Percentiles rank a stretch among this genome's conserved stretches.
Evolutionary conservation across 2,888 invertebrate species (phyloP).

Genomic region (Dolichomitus sp.): DNA sequence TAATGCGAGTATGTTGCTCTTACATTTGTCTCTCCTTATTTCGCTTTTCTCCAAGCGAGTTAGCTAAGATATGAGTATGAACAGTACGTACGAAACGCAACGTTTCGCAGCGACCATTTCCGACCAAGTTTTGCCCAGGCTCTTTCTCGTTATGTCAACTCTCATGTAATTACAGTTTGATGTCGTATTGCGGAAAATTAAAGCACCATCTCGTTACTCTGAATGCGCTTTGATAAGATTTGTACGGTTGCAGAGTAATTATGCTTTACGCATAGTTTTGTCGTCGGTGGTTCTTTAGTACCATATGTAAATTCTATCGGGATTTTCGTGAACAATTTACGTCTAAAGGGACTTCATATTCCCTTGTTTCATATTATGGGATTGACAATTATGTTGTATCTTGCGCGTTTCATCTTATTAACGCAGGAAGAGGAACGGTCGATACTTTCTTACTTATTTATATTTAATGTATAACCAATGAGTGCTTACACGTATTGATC

Average conservation of each 20-base stretch:
- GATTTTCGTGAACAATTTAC: not conserved
- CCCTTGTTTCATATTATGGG: not conserved
- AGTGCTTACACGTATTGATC: constrained; percentile 76
- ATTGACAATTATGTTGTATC: not conserved
- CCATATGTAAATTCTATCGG: constrained; percentile 9
- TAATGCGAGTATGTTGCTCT: constrained; percentile 11
- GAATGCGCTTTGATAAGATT: constrained; percentile 19
- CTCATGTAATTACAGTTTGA: constrained; percentile 13
- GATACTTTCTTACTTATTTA: constrained; percentile 67
- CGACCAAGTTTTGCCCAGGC: constrained; percentile 37
- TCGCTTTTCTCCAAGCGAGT: not conserved
- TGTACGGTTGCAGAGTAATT: constrained; percentile 23
- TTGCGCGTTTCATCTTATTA: constrained; percentile 6
- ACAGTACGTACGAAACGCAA: not conserved
- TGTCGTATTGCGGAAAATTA: constrained; percentile 25
- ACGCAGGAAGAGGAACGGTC: constrained; percentile 55
- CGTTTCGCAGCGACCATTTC: not conserved
- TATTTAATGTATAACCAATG: constrained; percentile 52
- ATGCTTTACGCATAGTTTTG: constrained; percentile 1
- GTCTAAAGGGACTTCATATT: not conserved
- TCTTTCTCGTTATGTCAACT: constrained; percentile 18
- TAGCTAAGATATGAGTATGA: not conserved
- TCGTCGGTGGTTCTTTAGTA: not conserved
- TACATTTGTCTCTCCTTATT: constrained; percentile 4
- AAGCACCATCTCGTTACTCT: constrained; percentile 25